Conservation (phyloP, 2,888 invertebrate genomes). For the Chrysodeixis includens region DNA sequence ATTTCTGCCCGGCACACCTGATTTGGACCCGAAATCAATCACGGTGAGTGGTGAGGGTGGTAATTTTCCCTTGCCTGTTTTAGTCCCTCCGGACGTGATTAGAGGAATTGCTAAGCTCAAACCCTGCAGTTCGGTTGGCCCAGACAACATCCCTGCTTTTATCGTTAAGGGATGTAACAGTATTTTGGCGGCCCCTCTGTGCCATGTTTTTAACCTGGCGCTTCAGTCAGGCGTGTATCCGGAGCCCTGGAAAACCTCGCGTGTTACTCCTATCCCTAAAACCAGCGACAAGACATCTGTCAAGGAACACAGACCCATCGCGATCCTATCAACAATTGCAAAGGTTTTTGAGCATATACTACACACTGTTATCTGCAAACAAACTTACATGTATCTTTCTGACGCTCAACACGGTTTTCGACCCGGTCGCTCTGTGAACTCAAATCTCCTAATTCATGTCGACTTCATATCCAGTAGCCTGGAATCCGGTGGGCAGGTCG, state of each 20-base stretch:
- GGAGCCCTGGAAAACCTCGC: background rate
- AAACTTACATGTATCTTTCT: background rate
- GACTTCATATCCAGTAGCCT: background rate
- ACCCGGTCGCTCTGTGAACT: background rate
- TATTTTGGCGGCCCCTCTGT: background rate
- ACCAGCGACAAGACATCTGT: background rate
- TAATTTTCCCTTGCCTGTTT: background rate
- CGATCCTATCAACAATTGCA: background rate
- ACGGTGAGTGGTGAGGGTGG: background rate
- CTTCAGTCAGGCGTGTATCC: background rate
- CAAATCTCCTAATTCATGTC: background rate
- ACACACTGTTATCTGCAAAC: background rate
- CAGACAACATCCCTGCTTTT: background rate
- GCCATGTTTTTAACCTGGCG: background rate
- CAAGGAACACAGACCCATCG: background rate
- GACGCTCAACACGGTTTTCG: background rate
- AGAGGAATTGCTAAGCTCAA: background rate
- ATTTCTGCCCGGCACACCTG: slow-evolving; percentile 8
- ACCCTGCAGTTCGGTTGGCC: slow-evolving; percentile 1
- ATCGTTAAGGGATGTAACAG: background rate
- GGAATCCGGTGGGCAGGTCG: slow-evolving; percentile 3
- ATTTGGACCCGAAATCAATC: background rate
- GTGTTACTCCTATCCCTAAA: slow-evolving; percentile 4
- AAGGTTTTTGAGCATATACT: too few species aligned
- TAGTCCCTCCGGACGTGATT: background rate